Percentiles rank a stretch among this genome's conserved stretches.
phyloP scores from a whole-genome alignment of 2,113 vertebrate species.

The Lethenteron reissneri region DNA sequence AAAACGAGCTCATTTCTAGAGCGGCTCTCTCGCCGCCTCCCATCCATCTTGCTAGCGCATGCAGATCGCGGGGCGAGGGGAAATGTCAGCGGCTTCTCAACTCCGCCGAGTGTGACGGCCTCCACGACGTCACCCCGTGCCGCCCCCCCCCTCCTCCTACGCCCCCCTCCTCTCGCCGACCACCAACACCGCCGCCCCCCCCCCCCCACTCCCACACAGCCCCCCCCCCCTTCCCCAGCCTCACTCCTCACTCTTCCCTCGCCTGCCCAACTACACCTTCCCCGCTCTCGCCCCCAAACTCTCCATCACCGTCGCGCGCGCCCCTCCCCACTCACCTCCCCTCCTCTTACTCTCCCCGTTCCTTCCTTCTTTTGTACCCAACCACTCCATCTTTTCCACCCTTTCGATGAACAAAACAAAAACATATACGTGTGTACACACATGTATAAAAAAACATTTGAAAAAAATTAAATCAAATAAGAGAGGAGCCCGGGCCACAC shows the following conservation, averaged over 20 bases:
- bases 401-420: no score
- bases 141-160: neutral
- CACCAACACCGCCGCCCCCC: neutral
- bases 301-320: no score
- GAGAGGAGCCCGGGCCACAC: no score
- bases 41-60: constrained; percentile 4
- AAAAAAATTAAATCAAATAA: no score
- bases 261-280: neutral
- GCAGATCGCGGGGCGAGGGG: constrained; percentile 5
- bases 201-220: neutral
- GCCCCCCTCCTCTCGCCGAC: neutral
- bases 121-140: constrained; percentile 1
- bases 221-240: neutral
- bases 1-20: constrained; percentile 5
- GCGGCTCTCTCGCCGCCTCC: constrained; percentile 5
- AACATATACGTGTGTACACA: no score
- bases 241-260: neutral
- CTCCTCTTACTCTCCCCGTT: no score
- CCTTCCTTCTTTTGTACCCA: no score
- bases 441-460: no score
- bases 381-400: no score
- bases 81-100: neutral
- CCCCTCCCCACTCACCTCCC: no score
- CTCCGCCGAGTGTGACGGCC: constrained; percentile 6
- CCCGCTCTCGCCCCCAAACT: no score